Evolutionary conservation across 1,140 invertebrate species (phyloP).

Genomic region (Polypedilum pembai): DNA sequence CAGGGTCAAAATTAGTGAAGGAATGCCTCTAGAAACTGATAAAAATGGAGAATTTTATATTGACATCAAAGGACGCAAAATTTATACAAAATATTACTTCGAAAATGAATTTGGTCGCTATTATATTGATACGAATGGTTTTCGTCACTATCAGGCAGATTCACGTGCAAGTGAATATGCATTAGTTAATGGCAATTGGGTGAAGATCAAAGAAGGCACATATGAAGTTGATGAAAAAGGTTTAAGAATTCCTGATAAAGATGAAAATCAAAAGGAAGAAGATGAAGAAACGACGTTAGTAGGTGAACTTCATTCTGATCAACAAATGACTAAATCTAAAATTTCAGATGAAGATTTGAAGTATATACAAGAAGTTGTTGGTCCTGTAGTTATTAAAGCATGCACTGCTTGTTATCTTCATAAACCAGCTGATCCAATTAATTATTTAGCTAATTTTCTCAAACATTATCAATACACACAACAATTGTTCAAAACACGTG

Average conservation of each 20-base stretch:
- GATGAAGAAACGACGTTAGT: background rate
- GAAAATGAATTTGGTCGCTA: slow-evolving; percentile 23
- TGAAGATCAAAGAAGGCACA: slow-evolving; percentile 9
- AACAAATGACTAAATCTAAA: background rate
- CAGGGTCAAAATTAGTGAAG: background rate
- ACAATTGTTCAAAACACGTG: background rate
- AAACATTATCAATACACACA: slow-evolving; percentile 29
- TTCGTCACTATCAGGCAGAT: background rate
- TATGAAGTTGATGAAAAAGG: background rate
- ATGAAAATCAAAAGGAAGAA: background rate
- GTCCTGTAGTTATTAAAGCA: background rate
- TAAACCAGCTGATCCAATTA: slow-evolving; percentile 29
- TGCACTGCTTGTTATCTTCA: background rate
- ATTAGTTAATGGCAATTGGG: background rate
- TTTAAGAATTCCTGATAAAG: background rate
- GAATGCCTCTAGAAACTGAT: background rate
- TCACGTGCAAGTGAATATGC: slow-evolving; percentile 1
- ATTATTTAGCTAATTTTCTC: slow-evolving; percentile 29
- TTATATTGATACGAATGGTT: slow-evolving; percentile 7
- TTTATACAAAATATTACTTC: slow-evolving; percentile 21
- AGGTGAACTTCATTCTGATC: too few relatives aligned
- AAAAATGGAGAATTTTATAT: slow-evolving; percentile 18
- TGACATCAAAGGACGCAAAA: background rate
- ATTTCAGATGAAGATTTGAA: background rate
- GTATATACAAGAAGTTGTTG: slow-evolving; percentile 3